phyloP scores from a whole-genome alignment of 2,113 vertebrate genomes.

The Forbesichthys papilliferus region DNA sequence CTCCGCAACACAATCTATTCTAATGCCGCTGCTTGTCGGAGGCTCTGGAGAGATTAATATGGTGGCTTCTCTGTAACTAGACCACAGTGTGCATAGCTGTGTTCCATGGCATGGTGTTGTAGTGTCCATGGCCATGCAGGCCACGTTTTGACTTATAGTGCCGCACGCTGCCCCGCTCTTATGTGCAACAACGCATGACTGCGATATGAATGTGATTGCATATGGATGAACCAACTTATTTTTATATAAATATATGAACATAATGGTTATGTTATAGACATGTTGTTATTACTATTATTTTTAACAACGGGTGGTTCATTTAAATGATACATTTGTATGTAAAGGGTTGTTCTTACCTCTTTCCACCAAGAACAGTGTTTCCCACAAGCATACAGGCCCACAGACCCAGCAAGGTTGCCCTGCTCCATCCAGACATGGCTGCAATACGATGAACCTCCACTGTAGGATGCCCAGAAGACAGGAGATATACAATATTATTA shows the following conservation, averaged over 20 bases:
- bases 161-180: background rate
- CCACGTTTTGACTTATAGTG: constrained; percentile 1
- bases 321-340: background rate
- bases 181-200: background rate
- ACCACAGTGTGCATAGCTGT: constrained; percentile 10
- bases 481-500: constrained; percentile 6
- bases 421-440: constrained; percentile 84
- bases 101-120: background rate
- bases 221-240: background rate
- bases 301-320: too few relatives aligned
- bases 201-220: background rate
- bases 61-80: constrained; percentile 7
- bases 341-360: constrained; percentile 83
- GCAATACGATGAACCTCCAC: constrained; percentile 81
- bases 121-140: background rate
- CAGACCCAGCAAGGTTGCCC: constrained; percentile 79
- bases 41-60: constrained; percentile 16
- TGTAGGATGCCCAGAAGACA: constrained; percentile 74
- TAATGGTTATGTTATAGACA: background rate
- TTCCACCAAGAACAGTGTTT: constrained; percentile 78
- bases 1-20: constrained; percentile 56
- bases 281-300: background rate
- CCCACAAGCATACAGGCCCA: constrained; percentile 87
- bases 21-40: constrained; percentile 47
- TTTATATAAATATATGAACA: background rate